Evolutionary conservation across 2,113 vertebrate species (phyloP).

Genomic region (Myiagra hebetior): DNA sequence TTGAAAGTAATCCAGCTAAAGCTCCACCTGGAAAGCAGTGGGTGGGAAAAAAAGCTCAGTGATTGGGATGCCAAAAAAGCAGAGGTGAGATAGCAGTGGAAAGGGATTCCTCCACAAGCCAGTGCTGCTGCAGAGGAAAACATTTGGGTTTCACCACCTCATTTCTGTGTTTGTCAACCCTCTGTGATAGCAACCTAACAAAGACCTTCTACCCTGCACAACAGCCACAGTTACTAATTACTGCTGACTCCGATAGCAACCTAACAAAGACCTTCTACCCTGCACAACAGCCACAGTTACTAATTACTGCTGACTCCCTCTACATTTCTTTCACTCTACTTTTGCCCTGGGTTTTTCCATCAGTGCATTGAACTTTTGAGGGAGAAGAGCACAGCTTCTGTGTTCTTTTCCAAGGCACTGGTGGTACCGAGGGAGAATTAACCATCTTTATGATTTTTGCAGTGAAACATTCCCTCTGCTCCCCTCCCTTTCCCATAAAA

Average conservation of each 20-base stretch:
- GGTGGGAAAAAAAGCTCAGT: not conserved
- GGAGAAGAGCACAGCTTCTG: not conserved
- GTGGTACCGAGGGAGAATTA: fast-evolving
- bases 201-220: not conserved
- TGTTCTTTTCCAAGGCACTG: not conserved
- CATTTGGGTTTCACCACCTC: not conserved
- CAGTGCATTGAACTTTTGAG: not conserved
- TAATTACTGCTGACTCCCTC: not conserved
- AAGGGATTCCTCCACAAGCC: not conserved
- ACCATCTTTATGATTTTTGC: not conserved
- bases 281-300: not conserved
- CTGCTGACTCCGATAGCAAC: not conserved
- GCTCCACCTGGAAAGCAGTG: not conserved
- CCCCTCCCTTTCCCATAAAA: not conserved
- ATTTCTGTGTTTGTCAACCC: not conserved
- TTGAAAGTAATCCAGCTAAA: conserved; percentile 42
- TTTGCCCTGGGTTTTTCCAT: not conserved
- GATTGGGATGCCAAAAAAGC: not conserved
- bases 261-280: not conserved
- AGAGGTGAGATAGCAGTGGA: not conserved
- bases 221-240: not conserved
- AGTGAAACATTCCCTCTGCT: not conserved
- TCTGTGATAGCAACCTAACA: not conserved
- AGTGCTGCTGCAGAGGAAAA: not conserved
- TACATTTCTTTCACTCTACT: not conserved